Evolutionary conservation across 1,140 invertebrate genomes (phyloP).

Genomic region (Aphaenogaster rudis): DNA sequence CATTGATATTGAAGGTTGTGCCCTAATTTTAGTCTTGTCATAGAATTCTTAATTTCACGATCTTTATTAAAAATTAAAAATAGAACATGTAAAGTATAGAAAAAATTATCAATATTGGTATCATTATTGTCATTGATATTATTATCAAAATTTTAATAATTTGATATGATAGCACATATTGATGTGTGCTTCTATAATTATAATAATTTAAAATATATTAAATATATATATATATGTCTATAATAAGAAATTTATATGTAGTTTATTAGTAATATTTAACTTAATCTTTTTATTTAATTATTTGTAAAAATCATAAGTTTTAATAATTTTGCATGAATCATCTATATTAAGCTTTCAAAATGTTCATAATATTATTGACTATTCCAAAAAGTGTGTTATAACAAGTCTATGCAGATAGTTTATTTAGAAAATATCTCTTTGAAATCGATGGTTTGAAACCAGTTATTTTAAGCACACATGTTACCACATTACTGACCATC

Average conservation of each 20-base stretch:
- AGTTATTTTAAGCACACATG: constrained; percentile 71
- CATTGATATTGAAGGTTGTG: constrained; percentile 59
- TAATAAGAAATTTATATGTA: neutral
- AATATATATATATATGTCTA: neutral
- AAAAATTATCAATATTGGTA: neutral
- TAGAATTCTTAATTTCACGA: neutral
- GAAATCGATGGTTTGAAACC: constrained; percentile 45
- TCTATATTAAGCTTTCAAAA: neutral
- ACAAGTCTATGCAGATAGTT: neutral
- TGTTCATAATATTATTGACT: constrained; percentile 9
- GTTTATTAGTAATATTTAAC: neutral
- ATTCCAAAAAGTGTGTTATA: neutral
- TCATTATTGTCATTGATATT: no score
- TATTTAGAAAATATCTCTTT: constrained; percentile 12
- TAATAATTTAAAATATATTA: neutral
- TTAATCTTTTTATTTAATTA: neutral
- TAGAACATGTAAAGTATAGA: neutral
- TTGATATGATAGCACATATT: neutral
- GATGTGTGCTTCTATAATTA: neutral
- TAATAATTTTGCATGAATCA: neutral
- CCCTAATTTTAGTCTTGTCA: constrained; percentile 58
- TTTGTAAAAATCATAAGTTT: neutral
- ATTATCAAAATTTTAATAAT: neutral
- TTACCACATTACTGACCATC: constrained; percentile 62
- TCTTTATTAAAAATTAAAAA: constrained; percentile 40